These are phyloP conservation scores for Silvanus unidentatus DNA, from an alignment of 2,888 invertebrate genomes.

Conservation along the genomic window DNA sequence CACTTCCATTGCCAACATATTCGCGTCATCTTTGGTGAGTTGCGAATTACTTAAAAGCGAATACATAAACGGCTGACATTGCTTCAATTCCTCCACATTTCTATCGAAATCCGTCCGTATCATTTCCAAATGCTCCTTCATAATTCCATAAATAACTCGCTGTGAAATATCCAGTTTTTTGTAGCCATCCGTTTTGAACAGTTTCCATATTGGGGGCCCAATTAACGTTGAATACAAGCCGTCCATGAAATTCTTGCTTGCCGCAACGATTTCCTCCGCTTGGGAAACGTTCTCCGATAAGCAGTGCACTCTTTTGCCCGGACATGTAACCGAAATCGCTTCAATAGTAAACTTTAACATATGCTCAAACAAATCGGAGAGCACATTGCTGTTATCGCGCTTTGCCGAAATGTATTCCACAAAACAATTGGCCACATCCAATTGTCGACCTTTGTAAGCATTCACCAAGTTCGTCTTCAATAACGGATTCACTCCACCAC, in stretches of 20 bases:
- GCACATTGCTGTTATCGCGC: constrained; percentile 27
- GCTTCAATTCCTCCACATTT: constrained; percentile 21
- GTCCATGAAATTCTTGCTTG: constrained; percentile 49
- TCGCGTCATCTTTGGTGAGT: constrained; percentile 45
- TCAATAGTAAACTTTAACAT: constrained; percentile 44
- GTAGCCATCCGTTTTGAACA: constrained; percentile 49
- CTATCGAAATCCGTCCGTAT: constrained; percentile 17
- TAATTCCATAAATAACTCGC: constrained; percentile 43
- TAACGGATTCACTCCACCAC: constrained; percentile 50
- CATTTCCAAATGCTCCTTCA: constrained; percentile 25
- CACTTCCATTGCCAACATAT: constrained; percentile 51
- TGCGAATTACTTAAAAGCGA: constrained; percentile 41
- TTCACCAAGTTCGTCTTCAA: constrained; percentile 46
- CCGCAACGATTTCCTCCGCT: constrained; percentile 42
- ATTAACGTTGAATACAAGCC: constrained; percentile 48
- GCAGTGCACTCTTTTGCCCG: constrained; percentile 49
- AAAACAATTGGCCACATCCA: constrained; percentile 46
- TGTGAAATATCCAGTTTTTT: constrained; percentile 49
- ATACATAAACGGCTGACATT: constrained; percentile 37
- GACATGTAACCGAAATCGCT: constrained; percentile 51
- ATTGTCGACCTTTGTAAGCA: constrained; percentile 43
- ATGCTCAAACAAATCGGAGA: constrained; percentile 42
- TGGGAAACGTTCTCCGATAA: constrained; percentile 31
- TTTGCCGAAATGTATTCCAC: constrained; percentile 40
- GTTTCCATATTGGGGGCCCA: constrained; percentile 48